Base-by-base conservation (phyloP, 2,888 invertebrate genomes). In the Mythimna loreyi region DNA sequence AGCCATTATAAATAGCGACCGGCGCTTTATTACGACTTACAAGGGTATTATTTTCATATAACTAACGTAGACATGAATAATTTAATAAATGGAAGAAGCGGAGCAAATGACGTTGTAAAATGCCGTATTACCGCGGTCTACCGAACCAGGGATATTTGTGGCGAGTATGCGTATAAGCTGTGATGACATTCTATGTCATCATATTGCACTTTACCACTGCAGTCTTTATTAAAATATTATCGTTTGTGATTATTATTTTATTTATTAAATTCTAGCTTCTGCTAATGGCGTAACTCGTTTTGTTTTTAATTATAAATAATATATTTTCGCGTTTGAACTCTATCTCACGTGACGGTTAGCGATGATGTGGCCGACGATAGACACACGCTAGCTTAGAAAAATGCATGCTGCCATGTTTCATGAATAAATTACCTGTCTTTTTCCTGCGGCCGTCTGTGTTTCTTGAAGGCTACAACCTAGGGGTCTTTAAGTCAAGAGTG, bases 41-140 rank as follows among this genome's bases (percentile, higher is more conserved):
- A 62, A 56, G 58, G 66, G 47, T 81, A 78, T 72, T 58, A 65
- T 33, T 82, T 67, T 65, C 64, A 58, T 62, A 58, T 30, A 64
- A 59, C 50, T 67, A 78, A 49, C 33, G 59, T 53, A 40, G 52
- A 57, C 59, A 80, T 80, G 67, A 67, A 80, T 69, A 69, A 77
- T 68, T 81, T 74, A 72, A 70, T 70, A 58, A 69, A 83, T 60
- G 67, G 58, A 78, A 78, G 60, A 74, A 75, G 64, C 66, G 55
- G n/a, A 72, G 68, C 63, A 58, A 67, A 65, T 67, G 75, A 61
- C 60, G 62, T 71, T 84, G 75, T 72, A 68, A 82, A 81, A 81
- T 78, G 62, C 43, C 58, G 52, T 67, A 71, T 75, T 75, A 78
- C 72, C 72, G 81, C 67, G 72, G 72, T 75, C 75, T 69, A 67